These are phyloP conservation scores for Lithobates pipiens DNA, from an alignment of 2,797 vertebrate species.

Conservation along the genomic window DNA sequence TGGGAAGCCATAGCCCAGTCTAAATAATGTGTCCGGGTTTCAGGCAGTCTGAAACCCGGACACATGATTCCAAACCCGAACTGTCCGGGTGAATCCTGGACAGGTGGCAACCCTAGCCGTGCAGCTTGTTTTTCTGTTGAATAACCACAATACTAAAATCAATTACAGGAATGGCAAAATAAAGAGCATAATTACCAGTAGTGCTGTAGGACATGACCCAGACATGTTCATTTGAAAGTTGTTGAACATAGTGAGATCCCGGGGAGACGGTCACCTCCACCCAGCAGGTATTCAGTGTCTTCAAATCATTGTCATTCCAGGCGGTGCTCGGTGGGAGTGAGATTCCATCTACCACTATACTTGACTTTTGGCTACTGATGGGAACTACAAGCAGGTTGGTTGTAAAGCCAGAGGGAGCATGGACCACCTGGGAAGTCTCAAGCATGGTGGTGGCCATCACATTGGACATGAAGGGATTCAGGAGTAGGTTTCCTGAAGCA, in stretches of 20 bases:
- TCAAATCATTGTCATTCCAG: slow-evolving; percentile 29
- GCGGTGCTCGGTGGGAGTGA: not conserved
- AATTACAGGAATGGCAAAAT: too few species aligned
- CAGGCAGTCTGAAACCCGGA: too few species aligned
- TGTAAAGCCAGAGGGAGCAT: not conserved
- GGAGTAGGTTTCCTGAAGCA: not conserved
- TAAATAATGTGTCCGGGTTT: too few species aligned
- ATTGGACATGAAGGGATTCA: slow-evolving; percentile 21
- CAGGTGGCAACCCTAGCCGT: too few species aligned
- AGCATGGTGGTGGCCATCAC: not conserved
- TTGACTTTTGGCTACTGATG: not conserved
- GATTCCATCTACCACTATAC: not conserved
- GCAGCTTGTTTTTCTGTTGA: too few species aligned
- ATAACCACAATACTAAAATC: too few species aligned
- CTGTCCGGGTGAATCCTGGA: too few species aligned
- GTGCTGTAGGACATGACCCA: slow-evolving; percentile 32
- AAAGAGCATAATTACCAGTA: slow-evolving; percentile 6
- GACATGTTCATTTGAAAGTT: not conserved
- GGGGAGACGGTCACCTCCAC: not conserved
- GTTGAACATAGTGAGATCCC: slow-evolving; percentile 19
- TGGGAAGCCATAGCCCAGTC: too few species aligned
- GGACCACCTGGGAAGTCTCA: not conserved
- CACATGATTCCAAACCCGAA: too few species aligned
- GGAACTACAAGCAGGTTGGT: slow-evolving; percentile 2
- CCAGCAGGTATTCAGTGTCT: not conserved